Conservation (phyloP, 2,113 vertebrate genomes). For the Holacanthus passer region DNA sequence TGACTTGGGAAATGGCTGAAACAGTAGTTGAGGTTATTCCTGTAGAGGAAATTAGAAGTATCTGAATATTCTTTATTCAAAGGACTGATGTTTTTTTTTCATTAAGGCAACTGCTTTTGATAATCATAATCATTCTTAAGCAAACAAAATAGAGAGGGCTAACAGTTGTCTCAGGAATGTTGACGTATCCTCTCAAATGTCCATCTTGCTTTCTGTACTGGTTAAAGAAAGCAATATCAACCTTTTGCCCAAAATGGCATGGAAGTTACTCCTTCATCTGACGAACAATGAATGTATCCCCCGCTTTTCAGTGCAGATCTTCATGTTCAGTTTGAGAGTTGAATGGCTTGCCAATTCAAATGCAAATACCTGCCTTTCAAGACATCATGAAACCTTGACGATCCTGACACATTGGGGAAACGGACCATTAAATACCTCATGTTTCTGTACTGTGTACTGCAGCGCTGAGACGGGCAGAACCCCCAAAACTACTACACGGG, state of each 20-base stretch:
- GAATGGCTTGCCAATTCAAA: slow-evolving; percentile 56
- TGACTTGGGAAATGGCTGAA: slow-evolving; percentile 31
- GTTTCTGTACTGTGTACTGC: slow-evolving; percentile 81
- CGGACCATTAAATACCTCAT: slow-evolving; percentile 85
- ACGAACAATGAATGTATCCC: slow-evolving; percentile 82
- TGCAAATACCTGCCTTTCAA: slow-evolving; percentile 68
- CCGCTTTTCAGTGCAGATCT: slow-evolving; percentile 37
- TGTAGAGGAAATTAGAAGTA: slow-evolving; percentile 30
- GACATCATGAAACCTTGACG: slow-evolving; percentile 58
- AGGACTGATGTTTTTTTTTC: slow-evolving; percentile 2
- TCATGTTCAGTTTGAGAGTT: slow-evolving; percentile 50
- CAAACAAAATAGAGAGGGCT: slow-evolving; percentile 48
- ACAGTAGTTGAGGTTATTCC: slow-evolving; percentile 27
- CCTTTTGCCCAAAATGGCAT: slow-evolving; percentile 13
- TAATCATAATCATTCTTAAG: slow-evolving; percentile 74
- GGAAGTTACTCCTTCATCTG: slow-evolving; percentile 61
- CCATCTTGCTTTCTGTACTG: slow-evolving; percentile 43
- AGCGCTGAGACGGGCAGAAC: slow-evolving; percentile 59
- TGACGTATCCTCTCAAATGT: slow-evolving; percentile 34
- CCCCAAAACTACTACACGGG: slow-evolving; percentile 69
- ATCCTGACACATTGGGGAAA: slow-evolving; percentile 73
- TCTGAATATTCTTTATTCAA: slow-evolving; percentile 57
- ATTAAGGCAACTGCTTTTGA: slow-evolving; percentile 70
- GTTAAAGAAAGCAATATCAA: slow-evolving; percentile 45
- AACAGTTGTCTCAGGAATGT: slow-evolving; percentile 77